These are phyloP conservation scores for Hippocampus abdominalis DNA, from an alignment of 2,113 vertebrate genomes.

Conservation along the genomic window DNA sequence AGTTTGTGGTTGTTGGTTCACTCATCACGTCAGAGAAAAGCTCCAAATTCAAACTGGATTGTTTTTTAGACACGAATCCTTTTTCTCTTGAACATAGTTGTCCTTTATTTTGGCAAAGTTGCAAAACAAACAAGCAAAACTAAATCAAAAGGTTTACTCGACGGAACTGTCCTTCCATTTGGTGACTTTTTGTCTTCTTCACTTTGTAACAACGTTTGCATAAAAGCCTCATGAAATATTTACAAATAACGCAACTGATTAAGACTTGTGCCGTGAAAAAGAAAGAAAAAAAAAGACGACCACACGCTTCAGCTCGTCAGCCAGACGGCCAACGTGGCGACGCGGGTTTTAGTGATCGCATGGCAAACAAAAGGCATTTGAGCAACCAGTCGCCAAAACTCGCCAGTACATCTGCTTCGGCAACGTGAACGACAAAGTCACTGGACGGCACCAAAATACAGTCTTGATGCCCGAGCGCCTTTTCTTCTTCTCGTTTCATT, in stretches of 20 bases:
- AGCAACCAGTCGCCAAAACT: no score
- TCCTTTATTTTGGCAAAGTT: background rate
- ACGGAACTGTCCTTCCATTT: background rate
- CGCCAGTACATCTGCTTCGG: no score
- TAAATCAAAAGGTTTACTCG: background rate
- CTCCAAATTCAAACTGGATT: background rate
- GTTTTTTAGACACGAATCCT: background rate
- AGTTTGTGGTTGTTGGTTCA: background rate
- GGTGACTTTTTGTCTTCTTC: no score
- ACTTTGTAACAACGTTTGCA: background rate
- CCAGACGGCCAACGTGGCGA: background rate
- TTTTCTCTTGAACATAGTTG: no score
- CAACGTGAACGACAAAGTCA: background rate
- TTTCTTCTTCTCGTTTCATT: background rate
- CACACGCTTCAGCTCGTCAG: background rate
- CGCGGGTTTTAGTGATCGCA: no score
- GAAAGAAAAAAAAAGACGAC: background rate
- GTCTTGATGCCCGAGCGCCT: no score
- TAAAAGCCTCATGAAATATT: background rate
- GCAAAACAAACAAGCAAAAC: background rate
- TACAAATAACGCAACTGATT: background rate
- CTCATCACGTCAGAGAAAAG: background rate
- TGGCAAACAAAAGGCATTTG: no score
- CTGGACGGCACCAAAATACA: no score
- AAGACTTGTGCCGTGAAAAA: background rate